These are phyloP conservation scores for Trilocha varians DNA, from an alignment of 2,888 invertebrate genomes.

Conservation along the genomic window DNA sequence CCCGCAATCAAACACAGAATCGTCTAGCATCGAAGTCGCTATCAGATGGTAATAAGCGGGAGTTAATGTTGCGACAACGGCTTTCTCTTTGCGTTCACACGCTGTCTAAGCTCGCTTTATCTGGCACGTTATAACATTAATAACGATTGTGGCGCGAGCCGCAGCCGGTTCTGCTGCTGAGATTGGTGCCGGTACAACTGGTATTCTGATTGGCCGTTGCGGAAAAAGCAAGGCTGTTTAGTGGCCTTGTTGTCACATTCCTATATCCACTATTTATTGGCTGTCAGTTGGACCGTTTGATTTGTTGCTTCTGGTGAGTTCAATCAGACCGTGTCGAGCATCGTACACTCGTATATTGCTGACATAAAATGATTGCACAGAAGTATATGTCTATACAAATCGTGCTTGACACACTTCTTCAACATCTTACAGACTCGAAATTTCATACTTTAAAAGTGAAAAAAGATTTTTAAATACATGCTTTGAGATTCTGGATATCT, in stretches of 20 bases:
- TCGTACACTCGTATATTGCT: slow-evolving; percentile 3
- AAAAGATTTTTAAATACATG: too few species aligned
- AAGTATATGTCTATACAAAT: too few species aligned
- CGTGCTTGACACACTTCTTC: too few species aligned
- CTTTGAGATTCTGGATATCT: too few species aligned
- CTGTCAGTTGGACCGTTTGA: slow-evolving; percentile 42
- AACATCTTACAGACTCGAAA: too few species aligned
- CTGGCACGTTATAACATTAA: slow-evolving; percentile 68
- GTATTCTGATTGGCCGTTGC: slow-evolving; percentile 63
- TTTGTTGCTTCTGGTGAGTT: slow-evolving; percentile 27
- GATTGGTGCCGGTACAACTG: slow-evolving; percentile 48
- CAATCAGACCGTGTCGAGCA: slow-evolving; percentile 10
- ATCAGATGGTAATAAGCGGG: slow-evolving; percentile 44
- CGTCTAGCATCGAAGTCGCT: slow-evolving; percentile 32
- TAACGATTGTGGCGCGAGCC: slow-evolving; percentile 62
- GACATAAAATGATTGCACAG: neutral
- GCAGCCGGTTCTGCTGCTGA: slow-evolving; percentile 59
- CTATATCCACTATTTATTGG: slow-evolving; percentile 48
- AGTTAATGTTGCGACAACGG: slow-evolving; percentile 59
- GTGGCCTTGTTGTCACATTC: slow-evolving; percentile 65
- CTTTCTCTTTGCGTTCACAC: slow-evolving; percentile 69
- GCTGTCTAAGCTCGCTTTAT: slow-evolving; percentile 66
- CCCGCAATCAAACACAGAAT: slow-evolving; percentile 36
- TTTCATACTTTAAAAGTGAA: too few species aligned
- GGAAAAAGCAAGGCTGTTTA: slow-evolving; percentile 63